phyloP scores from a whole-genome alignment of 2,113 vertebrate species.

The Pyxicephalus adspersus region DNA sequence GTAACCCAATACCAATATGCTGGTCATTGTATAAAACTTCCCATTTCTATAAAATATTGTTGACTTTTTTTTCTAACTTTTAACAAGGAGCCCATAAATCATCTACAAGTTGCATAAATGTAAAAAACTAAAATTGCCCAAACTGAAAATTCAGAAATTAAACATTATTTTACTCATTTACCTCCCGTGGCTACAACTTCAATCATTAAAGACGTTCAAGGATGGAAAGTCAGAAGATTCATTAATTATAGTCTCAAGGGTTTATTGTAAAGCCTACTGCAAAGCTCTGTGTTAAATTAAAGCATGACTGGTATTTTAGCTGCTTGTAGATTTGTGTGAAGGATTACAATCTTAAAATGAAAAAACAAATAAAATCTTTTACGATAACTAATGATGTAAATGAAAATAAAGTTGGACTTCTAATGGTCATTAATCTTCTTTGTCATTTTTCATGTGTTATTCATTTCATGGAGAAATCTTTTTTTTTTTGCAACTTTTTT shows the following conservation, averaged over 20 bases:
- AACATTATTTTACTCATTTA: conserved; percentile 43
- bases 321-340: neutral
- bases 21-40: too few relatives aligned
- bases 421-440: conserved; percentile 38
- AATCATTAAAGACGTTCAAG: conserved; percentile 45
- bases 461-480: neutral
- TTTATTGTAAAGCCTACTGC: conserved; percentile 21
- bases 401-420: conserved; percentile 17
- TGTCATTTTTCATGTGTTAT: neutral
- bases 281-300: conserved; percentile 43
- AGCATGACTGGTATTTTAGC: conserved; percentile 1
- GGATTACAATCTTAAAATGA: conserved; percentile 10
- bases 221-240: conserved; percentile 42
- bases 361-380: neutral
- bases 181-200: conserved; percentile 40
- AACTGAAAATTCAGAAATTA: conserved; percentile 40
- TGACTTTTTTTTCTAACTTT: neutral
- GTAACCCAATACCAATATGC: too few relatives aligned
- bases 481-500: neutral
- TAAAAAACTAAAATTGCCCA: conserved; percentile 15
- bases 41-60: too few relatives aligned
- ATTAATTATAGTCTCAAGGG: conserved; percentile 45
- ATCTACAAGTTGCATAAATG: neutral
- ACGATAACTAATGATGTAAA: conserved; percentile 24
- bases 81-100: conserved; percentile 8